A percentile compares a stretch with the other conserved stretches of the same genome.
phyloP scores from a whole-genome alignment of 2,113 vertebrate species.

The Anguilla japonica region DNA sequence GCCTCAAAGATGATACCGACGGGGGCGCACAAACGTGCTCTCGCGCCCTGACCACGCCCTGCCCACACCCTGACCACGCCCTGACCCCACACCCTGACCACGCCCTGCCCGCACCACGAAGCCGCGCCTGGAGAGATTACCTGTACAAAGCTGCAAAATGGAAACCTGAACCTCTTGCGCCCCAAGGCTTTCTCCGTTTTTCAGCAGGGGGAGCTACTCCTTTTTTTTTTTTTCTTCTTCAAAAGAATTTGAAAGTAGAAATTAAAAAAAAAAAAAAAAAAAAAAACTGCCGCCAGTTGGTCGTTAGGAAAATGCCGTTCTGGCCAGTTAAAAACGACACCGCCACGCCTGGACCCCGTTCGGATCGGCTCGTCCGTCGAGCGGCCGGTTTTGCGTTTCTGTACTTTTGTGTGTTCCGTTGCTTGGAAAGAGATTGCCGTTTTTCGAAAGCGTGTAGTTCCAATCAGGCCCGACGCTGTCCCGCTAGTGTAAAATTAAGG shows the following conservation, averaged over 20 bases:
- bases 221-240: conserved; percentile 21
- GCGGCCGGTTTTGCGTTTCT: neutral
- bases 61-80: no score
- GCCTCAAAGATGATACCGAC: neutral
- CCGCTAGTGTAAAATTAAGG: conserved; percentile 15
- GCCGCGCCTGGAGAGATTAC: neutral
- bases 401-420: conserved; percentile 1
- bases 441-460: neutral
- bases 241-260: conserved; percentile 17
- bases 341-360: neutral
- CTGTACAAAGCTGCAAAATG: neutral
- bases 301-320: conserved; percentile 54
- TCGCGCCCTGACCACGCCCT: no score
- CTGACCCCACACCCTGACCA: no score
- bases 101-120: neutral
- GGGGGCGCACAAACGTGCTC: neutral
- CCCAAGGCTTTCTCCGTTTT: conserved; percentile 21
- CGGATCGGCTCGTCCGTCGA: neutral
- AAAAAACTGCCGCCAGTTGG: conserved; percentile 63
- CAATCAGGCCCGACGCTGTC: neutral
- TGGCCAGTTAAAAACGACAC: conserved; percentile 16
- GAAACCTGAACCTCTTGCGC: neutral
- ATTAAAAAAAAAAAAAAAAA: conserved; percentile 29
- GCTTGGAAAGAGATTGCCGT: neutral
- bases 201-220: conserved; percentile 26